phyloP scores from a whole-genome alignment of 2,797 vertebrate species.

The Neomorphus geoffroyi region DNA sequence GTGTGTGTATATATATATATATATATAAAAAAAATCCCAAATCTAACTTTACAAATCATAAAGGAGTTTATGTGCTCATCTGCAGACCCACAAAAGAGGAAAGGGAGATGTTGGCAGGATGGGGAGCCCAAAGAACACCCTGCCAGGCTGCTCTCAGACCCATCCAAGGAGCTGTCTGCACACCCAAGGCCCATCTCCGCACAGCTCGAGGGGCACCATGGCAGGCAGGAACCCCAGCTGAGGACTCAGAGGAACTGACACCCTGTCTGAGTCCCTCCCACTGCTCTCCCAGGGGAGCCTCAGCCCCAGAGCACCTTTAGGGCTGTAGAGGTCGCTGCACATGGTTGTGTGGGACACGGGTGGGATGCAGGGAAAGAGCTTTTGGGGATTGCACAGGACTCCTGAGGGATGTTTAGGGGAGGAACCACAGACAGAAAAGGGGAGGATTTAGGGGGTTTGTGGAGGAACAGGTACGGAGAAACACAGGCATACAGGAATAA shows the following conservation, averaged over 20 bases:
- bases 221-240: not conserved
- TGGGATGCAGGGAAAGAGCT: not conserved
- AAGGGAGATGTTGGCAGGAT: not conserved
- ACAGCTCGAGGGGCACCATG: not conserved
- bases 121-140: not conserved
- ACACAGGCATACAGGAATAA: not conserved
- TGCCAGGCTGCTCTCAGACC: not conserved
- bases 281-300: not conserved
- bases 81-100: not conserved
- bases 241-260: not conserved
- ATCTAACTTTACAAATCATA: not conserved
- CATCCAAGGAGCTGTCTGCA: not conserved
- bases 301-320: not conserved
- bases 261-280: not conserved
- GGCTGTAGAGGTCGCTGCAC: not conserved
- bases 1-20: no score
- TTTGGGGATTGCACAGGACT: not conserved
- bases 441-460: no score
- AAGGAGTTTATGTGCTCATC: not conserved
- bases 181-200: not conserved
- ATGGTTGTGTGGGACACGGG: no score
- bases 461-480: not conserved
- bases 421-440: not conserved
- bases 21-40: no score
- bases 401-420: not conserved